Evolutionary conservation across 2,113 vertebrate species (phyloP).

Genomic region (Dasyornis broadbenti): DNA sequence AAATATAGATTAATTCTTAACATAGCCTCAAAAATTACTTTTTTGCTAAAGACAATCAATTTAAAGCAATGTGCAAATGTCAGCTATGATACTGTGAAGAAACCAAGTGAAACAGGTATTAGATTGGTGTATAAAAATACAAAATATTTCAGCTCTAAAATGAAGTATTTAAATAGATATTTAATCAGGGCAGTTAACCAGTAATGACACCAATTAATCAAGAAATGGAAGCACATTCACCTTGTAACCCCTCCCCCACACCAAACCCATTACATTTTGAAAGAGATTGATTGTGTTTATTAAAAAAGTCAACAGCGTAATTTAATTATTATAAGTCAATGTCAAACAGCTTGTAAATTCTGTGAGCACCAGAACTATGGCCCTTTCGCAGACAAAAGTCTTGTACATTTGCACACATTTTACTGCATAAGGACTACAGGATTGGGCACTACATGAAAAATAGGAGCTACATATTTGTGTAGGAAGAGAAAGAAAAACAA

Average conservation of each 20-base stretch:
- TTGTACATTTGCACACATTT: not conserved
- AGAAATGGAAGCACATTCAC: constrained; percentile 56
- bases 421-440: not conserved
- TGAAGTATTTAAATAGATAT: constrained; percentile 52
- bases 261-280: constrained; percentile 43
- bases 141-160: constrained; percentile 15
- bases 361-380: not conserved
- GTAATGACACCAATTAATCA: constrained; percentile 72
- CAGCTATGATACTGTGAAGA: not conserved
- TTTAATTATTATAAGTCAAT: constrained; percentile 56
- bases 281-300: constrained; percentile 62
- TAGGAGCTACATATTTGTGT: not conserved
- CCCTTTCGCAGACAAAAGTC: not conserved
- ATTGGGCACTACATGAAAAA: not conserved
- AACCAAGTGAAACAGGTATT: not conserved
- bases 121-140: not conserved
- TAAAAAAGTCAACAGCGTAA: constrained; percentile 4
- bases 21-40: not conserved
- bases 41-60: not conserved
- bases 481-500: not conserved
- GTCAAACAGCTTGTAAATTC: constrained; percentile 49
- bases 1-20: not conserved
- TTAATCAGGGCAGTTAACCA: constrained; percentile 56
- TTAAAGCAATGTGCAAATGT: not conserved
- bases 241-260: constrained; percentile 37